Evolutionary conservation across 2,113 vertebrate species (phyloP).

Genomic region (Rhinoderma darwinii): DNA sequence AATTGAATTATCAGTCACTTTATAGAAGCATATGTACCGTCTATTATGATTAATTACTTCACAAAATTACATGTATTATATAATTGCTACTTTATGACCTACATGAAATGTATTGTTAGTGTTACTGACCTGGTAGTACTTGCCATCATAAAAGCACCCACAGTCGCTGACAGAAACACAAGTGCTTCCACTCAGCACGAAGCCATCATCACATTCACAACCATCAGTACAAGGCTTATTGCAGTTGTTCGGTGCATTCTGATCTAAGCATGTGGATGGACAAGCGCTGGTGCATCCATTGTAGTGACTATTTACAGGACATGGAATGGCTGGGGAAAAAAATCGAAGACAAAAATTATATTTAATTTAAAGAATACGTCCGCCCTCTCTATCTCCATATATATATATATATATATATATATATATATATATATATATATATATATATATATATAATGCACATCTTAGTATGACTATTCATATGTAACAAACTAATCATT

Average conservation of each 20-base stretch:
- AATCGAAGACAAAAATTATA: no score
- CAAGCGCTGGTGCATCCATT: constrained; percentile 68
- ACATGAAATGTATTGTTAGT: neutral
- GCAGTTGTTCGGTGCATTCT: constrained; percentile 64
- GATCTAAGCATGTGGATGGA: constrained; percentile 67
- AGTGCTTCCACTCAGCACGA: constrained; percentile 73
- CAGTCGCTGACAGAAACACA: constrained; percentile 71
- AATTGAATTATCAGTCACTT: neutral
- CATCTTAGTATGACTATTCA: no score
- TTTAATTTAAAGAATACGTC: no score
- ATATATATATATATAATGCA: no score
- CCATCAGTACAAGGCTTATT: constrained; percentile 70
- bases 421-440: no score
- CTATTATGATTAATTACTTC: neutral
- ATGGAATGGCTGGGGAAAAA: no score
- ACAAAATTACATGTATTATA: neutral
- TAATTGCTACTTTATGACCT: no score
- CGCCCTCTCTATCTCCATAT: no score
- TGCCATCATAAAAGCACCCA: constrained; percentile 70
- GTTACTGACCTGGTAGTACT: constrained; percentile 76
- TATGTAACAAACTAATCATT: no score
- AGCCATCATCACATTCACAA: constrained; percentile 76
- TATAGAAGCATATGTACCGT: neutral
- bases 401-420: no score
- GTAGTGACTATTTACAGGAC: constrained; percentile 75